These are phyloP conservation scores for Tolmerus cingulatus DNA, from an alignment of 2,888 invertebrate species.

Conservation along the genomic window DNA sequence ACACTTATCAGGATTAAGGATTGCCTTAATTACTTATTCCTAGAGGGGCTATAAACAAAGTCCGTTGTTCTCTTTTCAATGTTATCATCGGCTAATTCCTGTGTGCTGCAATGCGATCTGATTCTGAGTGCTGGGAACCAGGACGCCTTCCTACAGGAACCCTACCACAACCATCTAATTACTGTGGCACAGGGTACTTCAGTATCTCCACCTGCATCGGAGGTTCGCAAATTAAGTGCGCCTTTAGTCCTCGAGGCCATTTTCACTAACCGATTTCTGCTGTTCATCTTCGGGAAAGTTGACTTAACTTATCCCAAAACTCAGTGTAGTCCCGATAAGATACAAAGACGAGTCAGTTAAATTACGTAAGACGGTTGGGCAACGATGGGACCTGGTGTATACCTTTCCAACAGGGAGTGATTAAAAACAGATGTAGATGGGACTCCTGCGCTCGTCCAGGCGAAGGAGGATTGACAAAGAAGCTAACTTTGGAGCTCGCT, in stretches of 20 bases:
- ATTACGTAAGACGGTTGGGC: not conserved
- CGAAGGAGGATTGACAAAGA: not conserved
- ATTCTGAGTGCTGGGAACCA: not conserved
- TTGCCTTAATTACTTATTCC: constrained; percentile 36
- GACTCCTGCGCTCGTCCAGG: not conserved
- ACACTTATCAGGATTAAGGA: constrained; percentile 37
- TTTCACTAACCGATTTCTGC: not conserved
- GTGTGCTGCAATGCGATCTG: not conserved
- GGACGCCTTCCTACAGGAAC: not conserved
- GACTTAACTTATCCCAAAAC: not conserved
- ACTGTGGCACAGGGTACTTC: not conserved
- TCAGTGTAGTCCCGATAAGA: not conserved
- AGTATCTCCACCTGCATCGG: not conserved
- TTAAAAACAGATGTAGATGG: not conserved
- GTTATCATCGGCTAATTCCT: constrained; percentile 23
- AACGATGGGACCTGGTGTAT: not conserved
- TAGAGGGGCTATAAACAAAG: not conserved
- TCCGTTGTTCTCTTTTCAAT: constrained; percentile 16
- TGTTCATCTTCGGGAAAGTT: not conserved
- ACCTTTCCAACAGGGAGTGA: not conserved
- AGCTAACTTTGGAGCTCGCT: not conserved
- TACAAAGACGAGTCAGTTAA: not conserved
- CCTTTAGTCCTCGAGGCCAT: not conserved
- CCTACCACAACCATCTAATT: not conserved
- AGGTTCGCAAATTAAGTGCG: not conserved